Evolutionary conservation across 1,140 invertebrate species (phyloP).

Genomic region (Dendrolimus punctatus): DNA sequence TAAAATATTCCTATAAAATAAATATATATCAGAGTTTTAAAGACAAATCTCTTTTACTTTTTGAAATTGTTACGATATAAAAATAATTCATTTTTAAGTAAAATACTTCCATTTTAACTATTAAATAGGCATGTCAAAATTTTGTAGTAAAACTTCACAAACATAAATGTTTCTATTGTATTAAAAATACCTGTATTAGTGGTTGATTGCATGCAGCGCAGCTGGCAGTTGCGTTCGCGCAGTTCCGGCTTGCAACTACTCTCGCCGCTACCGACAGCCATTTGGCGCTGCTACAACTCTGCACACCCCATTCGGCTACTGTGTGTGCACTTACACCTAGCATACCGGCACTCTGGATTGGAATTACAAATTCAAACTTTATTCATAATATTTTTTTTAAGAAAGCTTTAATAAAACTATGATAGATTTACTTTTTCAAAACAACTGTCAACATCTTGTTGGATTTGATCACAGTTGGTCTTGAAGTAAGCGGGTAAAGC

Average conservation of each 20-base stretch:
- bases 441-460: constrained; percentile 74
- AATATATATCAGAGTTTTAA: too few species aligned
- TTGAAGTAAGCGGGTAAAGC: constrained; percentile 73
- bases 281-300: constrained; percentile 24
- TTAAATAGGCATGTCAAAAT: not conserved
- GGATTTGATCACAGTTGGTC: constrained; percentile 72
- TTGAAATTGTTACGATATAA: too few species aligned
- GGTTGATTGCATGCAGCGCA: constrained; percentile 33
- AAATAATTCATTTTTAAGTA: too few species aligned
- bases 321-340: constrained; percentile 35
- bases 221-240: constrained; percentile 9
- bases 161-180: not conserved
- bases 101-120: too few species aligned
- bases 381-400: too few species aligned
- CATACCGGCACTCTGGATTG: constrained; percentile 52
- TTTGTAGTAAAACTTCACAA: constrained; percentile 1
- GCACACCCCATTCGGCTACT: constrained; percentile 43
- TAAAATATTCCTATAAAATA: too few species aligned
- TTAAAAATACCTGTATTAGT: constrained; percentile 35
- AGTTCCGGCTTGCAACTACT: constrained; percentile 23
- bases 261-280: constrained; percentile 39
- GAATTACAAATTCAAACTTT: not conserved
- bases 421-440: constrained; percentile 72
- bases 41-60: too few species aligned
- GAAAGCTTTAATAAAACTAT: not conserved